A percentile compares a stretch with the other conserved stretches of the same genome.
These are phyloP conservation scores for Chamaea fasciata DNA, from an alignment of 2,113 vertebrate genomes.

Conservation along the genomic window DNA sequence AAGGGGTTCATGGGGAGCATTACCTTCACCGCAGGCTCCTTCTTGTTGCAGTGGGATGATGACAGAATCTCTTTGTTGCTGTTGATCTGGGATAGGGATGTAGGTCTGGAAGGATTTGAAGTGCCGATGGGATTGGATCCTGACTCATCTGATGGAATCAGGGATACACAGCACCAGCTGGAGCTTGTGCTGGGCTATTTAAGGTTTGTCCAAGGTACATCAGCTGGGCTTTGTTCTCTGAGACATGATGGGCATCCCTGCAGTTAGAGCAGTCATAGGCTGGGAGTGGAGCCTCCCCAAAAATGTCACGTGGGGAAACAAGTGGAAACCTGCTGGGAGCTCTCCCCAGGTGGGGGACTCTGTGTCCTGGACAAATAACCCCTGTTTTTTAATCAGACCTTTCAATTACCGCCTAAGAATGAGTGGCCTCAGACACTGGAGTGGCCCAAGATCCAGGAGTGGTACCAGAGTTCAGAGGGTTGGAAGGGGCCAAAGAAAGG, in stretches of 20 bases:
- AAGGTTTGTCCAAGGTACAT: not conserved
- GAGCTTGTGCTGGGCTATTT: not conserved
- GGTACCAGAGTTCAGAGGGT: not conserved
- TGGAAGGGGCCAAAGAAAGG: not conserved
- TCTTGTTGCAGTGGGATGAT: not conserved
- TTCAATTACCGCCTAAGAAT: not conserved
- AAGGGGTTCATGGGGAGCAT: not conserved
- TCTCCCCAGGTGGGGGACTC: not conserved
- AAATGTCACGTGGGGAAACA: not conserved
- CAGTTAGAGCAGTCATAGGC: not conserved
- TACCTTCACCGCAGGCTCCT: slow-evolving; percentile 62
- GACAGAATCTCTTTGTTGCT: not conserved
- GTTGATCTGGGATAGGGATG: not conserved
- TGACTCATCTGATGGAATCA: not conserved
- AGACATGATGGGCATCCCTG: not conserved
- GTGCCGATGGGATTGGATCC: not conserved
- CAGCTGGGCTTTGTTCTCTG: not conserved
- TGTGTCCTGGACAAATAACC: not conserved
- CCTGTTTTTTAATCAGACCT: not conserved
- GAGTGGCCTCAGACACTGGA: not conserved
- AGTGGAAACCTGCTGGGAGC: not conserved
- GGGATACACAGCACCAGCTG: not conserved
- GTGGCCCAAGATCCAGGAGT: not conserved
- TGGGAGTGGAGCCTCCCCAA: not conserved
- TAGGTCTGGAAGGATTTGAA: not conserved